A percentile compares a stretch with the other conserved stretches of the same genome.
Evolutionary conservation across 2,797 vertebrate genomes (phyloP).

Genomic region (Poecilia velifera): DNA sequence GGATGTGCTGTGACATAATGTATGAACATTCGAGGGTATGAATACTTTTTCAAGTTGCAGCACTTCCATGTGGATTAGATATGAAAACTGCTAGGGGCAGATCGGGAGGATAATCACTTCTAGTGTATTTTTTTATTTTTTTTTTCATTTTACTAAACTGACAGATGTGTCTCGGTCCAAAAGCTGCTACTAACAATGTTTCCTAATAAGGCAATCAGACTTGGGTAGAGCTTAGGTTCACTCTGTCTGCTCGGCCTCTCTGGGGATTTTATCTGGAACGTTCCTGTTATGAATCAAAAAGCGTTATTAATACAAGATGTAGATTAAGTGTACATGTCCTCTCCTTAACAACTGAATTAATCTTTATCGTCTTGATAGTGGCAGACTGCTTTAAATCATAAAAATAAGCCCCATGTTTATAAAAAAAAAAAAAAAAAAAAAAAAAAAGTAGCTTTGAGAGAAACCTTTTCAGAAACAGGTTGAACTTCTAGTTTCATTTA

Average conservation of each 20-base stretch:
- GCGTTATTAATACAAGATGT: slow-evolving; percentile 1
- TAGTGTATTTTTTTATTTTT: neutral
- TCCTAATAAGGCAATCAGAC: slow-evolving; percentile 5
- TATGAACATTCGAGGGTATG: neutral
- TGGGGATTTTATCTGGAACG: neutral
- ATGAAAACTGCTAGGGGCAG: neutral
- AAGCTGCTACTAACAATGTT: neutral
- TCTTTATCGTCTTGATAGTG: neutral
- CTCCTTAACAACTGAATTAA: neutral
- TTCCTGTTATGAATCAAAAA: neutral
- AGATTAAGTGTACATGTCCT: neutral
- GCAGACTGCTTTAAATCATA: neutral
- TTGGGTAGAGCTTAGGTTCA: neutral
- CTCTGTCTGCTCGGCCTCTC: neutral
- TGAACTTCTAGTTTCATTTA: neutral
- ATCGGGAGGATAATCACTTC: neutral
- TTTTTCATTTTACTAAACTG: neutral
- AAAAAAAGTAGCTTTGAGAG: neutral
- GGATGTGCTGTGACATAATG: neutral
- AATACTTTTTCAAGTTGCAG: neutral
- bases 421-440: neutral
- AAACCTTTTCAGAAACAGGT: neutral
- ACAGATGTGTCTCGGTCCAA: neutral
- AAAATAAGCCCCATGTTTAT: neutral
- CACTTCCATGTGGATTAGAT: neutral